Base-by-base conservation (phyloP, 2,888 invertebrate species). In the Oligia fasciuncula region DNA sequence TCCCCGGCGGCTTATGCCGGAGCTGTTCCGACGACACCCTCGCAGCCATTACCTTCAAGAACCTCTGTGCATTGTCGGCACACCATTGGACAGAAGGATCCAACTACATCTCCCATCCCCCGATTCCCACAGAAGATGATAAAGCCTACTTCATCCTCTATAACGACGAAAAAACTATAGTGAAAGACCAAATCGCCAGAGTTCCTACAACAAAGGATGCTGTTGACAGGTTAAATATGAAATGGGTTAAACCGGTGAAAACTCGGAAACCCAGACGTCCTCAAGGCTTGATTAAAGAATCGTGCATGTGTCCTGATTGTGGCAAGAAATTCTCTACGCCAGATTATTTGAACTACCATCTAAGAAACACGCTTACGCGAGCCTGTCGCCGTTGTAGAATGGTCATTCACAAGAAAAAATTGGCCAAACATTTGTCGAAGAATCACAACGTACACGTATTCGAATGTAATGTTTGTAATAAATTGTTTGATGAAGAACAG, bases 1-100 rank as follows among this genome's bases (percentile, higher is more conserved):
- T 96, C 83, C 96, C 96, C 73, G 86, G 89, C 62, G 93, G 94
- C 49, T 85, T 94, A 69, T 96, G 96, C 93, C 85, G 90, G 80
- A 76, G 76, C 73, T 96, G 96, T 90, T 90, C 90, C 29, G 91
- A 93, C 73, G 93, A 91, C 78, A 89, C 93, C 74, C 66, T 94
- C 60, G 89, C 91, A 0, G 94, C 94, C 3, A 85, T 90, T 54
- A 88, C 88, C 79, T 95, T 96, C 92, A 91, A 87, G 72, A 91
- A 92, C 60, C 90, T 95, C 63, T 93, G 93, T 89, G 81, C 84
- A 40, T 88, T 91, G 65, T 95, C 96, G 1, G 81, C 87, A 54
- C 85, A 89, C 40, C 91, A 93, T 51, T 96, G 96, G 96, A 73
- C 69, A 17, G 85, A 90, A 4, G 92, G 91, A 3, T 84, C 92